Conservation (phyloP, 2,113 vertebrate genomes). For the Diglossa brunneiventris region DNA sequence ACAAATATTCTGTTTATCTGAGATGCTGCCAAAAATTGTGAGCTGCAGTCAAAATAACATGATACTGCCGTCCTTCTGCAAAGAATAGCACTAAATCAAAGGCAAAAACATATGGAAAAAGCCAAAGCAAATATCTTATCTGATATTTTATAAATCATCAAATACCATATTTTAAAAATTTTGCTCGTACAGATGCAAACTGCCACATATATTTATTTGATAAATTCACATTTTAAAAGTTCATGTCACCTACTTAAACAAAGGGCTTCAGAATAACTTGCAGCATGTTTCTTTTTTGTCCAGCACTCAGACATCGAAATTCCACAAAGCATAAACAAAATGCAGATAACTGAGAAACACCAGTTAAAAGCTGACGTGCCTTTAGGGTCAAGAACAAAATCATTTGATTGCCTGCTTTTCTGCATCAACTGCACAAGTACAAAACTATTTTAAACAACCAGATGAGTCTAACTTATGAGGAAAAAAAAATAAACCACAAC, state of each 20-base stretch:
- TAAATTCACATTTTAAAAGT: slow-evolving; percentile 49
- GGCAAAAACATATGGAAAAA: slow-evolving; percentile 13
- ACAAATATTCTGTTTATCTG: slow-evolving; percentile 76
- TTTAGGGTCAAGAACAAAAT: not conserved
- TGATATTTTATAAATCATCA: slow-evolving; percentile 60
- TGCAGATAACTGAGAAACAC: not conserved
- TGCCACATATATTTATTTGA: slow-evolving; percentile 56
- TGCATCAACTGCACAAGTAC: not conserved
- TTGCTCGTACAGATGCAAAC: not conserved
- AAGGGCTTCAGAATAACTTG: not conserved
- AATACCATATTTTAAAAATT: slow-evolving; percentile 49
- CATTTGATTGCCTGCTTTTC: not conserved
- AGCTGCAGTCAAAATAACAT: slow-evolving; percentile 66
- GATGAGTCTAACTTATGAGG: not conserved
- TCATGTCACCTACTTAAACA: slow-evolving; percentile 36
- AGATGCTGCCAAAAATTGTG: slow-evolving; percentile 68
- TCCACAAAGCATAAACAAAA: slow-evolving; percentile 1
- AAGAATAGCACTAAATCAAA: slow-evolving; percentile 57
- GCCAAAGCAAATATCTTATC: slow-evolving; percentile 67
- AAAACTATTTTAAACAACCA: not conserved
- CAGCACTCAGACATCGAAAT: not conserved
- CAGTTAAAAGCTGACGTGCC: not conserved
- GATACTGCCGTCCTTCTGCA: slow-evolving; percentile 41
- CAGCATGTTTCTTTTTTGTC: not conserved
- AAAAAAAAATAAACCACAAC: not conserved